Percentiles rank a stretch among this genome's conserved stretches.
These are phyloP conservation scores for Lasioglossum malachurum DNA, from an alignment of 2,888 invertebrate genomes.

Conservation along the genomic window DNA sequence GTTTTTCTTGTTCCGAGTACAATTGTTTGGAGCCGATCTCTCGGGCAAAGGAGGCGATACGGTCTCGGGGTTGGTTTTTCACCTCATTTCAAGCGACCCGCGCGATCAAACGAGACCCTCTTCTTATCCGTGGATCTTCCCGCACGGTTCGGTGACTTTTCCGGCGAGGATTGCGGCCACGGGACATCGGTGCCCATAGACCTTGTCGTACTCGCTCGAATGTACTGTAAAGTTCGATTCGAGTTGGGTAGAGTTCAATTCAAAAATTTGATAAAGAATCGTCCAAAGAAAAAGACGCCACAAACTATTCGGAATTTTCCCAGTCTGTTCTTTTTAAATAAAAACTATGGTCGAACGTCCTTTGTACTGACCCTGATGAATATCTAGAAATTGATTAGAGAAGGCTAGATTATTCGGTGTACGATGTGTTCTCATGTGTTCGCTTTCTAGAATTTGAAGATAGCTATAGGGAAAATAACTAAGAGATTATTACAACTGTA, in stretches of 20 bases:
- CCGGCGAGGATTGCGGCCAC: constrained; percentile 20
- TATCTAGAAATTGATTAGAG: too few species aligned
- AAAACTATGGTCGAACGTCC: too few species aligned
- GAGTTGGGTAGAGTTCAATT: background rate
- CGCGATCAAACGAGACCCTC: constrained; percentile 35
- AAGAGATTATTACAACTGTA: background rate
- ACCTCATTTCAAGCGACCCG: constrained; percentile 31
- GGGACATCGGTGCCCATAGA: background rate
- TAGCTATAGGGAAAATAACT: too few species aligned
- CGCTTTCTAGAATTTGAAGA: too few species aligned
- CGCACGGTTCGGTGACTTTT: constrained; percentile 45
- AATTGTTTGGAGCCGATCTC: constrained; percentile 60
- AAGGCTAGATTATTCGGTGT: too few species aligned
- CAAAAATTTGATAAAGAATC: background rate
- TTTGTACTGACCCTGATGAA: too few species aligned
- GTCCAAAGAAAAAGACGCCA: too few species aligned
- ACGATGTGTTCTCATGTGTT: too few species aligned
- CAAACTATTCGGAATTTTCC: too few species aligned
- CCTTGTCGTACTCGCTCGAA: background rate
- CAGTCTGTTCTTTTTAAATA: too few species aligned
- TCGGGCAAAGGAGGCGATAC: constrained; percentile 49
- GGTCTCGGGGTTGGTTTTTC: constrained; percentile 48
- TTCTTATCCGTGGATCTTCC: constrained; percentile 64
- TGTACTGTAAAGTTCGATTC: background rate
- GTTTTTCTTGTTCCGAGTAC: constrained; percentile 66